phyloP scores from a whole-genome alignment of 2,888 invertebrate species.

The Tanypteryx hageni region DNA sequence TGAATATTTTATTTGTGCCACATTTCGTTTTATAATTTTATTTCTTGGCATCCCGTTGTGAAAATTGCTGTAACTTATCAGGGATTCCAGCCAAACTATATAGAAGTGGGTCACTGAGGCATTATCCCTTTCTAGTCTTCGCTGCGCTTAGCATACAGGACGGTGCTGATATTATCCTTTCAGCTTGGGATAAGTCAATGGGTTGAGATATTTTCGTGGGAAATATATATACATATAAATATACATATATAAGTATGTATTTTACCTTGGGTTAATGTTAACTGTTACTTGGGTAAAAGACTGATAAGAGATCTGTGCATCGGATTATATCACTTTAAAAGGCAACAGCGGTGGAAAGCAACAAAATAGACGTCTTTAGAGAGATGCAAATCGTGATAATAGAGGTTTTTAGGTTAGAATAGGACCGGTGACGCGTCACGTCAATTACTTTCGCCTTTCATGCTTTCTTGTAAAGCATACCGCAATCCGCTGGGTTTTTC shows the following conservation, averaged over 20 bases:
- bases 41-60: background rate
- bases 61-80: background rate
- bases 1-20: slow-evolving; percentile 14
- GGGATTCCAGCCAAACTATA: too few relatives aligned
- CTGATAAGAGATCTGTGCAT: slow-evolving; percentile 11
- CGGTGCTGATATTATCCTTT: background rate
- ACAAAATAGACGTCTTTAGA: background rate
- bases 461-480: background rate
- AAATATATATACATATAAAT: too few relatives aligned
- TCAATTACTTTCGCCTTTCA: background rate
- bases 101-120: background rate
- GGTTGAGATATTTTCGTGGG: too few relatives aligned
- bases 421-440: background rate
- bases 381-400: slow-evolving; percentile 13
- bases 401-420: background rate
- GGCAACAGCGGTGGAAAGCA: background rate
- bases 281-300: slow-evolving; percentile 20
- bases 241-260: background rate
- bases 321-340: background rate
- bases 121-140: slow-evolving; percentile 28
- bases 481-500: background rate
- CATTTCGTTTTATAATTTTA: background rate
- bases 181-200: too few relatives aligned
- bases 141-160: background rate
- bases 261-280: background rate